phyloP scores from a whole-genome alignment of 2,113 vertebrate genomes.

The Epinephelus lanceolatus region DNA sequence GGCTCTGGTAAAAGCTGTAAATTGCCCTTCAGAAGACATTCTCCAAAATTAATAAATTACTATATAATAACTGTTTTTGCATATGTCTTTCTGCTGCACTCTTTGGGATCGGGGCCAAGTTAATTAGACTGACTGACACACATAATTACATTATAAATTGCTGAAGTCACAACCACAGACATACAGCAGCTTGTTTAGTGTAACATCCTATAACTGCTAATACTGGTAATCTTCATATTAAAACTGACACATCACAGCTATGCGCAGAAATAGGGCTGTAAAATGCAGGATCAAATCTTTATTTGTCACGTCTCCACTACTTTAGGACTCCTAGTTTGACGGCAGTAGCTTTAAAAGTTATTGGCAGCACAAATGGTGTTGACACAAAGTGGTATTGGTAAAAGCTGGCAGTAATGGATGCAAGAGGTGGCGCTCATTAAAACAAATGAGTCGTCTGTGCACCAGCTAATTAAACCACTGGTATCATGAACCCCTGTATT shows the following conservation, averaged over 20 bases:
- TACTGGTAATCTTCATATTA: neutral
- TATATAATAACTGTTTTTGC: slow-evolving; percentile 73
- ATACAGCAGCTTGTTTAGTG: neutral
- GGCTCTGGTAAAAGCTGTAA: slow-evolving; percentile 84
- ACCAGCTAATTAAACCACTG: neutral
- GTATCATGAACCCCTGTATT: neutral
- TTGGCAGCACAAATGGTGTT: slow-evolving; percentile 17
- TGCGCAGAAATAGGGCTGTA: neutral
- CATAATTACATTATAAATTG: neutral
- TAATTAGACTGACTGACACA: neutral
- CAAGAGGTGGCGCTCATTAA: slow-evolving; percentile 3
- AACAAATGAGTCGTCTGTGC: neutral
- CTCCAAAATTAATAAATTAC: slow-evolving; percentile 85
- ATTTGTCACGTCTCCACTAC: neutral
- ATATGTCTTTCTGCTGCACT: slow-evolving; percentile 20
- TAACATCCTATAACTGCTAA: neutral
- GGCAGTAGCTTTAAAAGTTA: neutral
- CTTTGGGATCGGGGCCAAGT: neutral
- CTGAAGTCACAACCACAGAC: neutral
- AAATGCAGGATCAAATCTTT: neutral
- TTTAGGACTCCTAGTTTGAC: neutral
- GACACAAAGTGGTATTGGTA: slow-evolving; percentile 7
- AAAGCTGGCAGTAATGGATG: slow-evolving; percentile 15
- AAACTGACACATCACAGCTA: neutral
- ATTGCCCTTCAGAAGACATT: slow-evolving; percentile 83